Evolutionary conservation across 2,888 invertebrate species (phyloP).

Genomic region (Cordylochernes scorpioides): DNA sequence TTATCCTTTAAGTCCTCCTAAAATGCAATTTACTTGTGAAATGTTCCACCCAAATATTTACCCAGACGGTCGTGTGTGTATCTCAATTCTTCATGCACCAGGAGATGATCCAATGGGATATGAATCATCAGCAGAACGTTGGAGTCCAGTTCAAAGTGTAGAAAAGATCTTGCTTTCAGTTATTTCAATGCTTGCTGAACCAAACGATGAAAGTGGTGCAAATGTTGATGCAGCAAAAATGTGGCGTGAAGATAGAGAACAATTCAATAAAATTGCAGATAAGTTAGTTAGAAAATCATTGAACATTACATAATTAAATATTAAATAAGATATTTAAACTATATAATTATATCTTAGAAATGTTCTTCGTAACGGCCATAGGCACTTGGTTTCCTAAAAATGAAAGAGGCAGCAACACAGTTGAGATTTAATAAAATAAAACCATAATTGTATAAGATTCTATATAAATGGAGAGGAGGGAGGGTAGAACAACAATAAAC

Average conservation of each 20-base stretch:
- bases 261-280: constrained; percentile 81
- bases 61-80: constrained; percentile 89
- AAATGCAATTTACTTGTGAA: constrained; percentile 96
- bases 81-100: constrained; percentile 92
- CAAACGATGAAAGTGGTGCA: constrained; percentile 95
- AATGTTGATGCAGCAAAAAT: constrained; percentile 98
- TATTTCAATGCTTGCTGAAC: constrained; percentile 96
- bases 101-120: constrained; percentile 99
- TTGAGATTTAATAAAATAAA: no score
- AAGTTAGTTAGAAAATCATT: no score
- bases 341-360: no score
- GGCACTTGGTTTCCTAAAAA: no score
- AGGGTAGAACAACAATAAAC: no score
- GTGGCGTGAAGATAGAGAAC: constrained; percentile 83
- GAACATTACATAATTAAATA: no score
- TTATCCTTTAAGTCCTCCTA: constrained; percentile 88
- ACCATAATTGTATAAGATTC: no score
- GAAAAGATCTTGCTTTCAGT: constrained; percentile 95
- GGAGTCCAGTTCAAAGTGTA: constrained; percentile 98
- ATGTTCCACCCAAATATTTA: constrained; percentile 99
- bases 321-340: no score
- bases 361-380: no score
- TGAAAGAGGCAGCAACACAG: no score
- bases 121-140: constrained; percentile 85
- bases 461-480: no score